Base-by-base conservation (phyloP, 1,140 invertebrate genomes). In the Stenopsyche tienmushanensis region DNA sequence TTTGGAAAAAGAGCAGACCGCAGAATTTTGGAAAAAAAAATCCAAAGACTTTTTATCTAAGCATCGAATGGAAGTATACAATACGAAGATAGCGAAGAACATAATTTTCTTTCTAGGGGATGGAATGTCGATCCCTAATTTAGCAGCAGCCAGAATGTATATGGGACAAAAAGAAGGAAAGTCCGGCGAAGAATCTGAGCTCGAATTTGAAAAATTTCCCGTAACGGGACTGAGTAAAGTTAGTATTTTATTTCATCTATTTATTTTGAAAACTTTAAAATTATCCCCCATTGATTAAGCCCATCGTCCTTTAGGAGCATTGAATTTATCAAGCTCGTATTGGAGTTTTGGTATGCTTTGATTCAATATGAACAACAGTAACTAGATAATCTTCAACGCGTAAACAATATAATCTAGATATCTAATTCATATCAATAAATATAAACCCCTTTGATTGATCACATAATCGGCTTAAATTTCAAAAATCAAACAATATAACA, bases 71-170 rank as follows among this genome's bases (percentile, higher is more conserved):
- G 13, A 5, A 5, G 29, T 34, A 7, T 34, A 7, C 13, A 34
- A 34, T 34, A 34, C 29, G 49, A 77, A 83, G 62, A 66, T 74
- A 64, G 86, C 88, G n/a, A 80, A 78, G 67, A 93, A 93, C 74
- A 84, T 90, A 0, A 90, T 92, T 50, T 72, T 92, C 10, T 92
- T 93, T 71, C 74, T 94, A 17, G 91, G 90, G 0, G 90, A 92
- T 74, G 90, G 90, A 1, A 92, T 93, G 89, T 89, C 89, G 1
- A 77, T 91, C 34, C 80, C 88, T 0, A 91, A 90, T 0, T 71
- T 91, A 23, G 86, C 88, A 26, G 89, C 90, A 0, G 83, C 87
- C 0, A 79, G 91, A 20, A 88, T 87, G 0, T 85, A 84, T 57
- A 82, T 84, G 62, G 88, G 88, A 0, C 86, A 91, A 72, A 50